Percentiles rank a stretch among this genome's conserved stretches.
phyloP scores from a whole-genome alignment of 2,888 invertebrate species.

The Heteropelma amictum region DNA sequence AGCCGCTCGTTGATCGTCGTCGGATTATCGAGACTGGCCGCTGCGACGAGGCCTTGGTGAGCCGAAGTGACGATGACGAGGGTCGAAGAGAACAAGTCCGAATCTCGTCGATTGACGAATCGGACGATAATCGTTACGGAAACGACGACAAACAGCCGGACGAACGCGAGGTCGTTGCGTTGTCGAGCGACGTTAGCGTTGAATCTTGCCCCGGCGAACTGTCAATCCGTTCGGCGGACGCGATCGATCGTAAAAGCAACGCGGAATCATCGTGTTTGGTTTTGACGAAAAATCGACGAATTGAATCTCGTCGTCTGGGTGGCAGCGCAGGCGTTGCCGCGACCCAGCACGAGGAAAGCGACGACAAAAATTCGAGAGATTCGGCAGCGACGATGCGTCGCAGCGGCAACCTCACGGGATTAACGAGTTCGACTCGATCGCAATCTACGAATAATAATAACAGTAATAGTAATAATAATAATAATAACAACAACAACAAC shows the following conservation, averaged over 20 bases:
- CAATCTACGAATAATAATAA: neutral
- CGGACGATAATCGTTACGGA: constrained; percentile 21
- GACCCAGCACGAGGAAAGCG: constrained; percentile 8
- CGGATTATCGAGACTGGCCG: constrained; percentile 10
- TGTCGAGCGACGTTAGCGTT: constrained; percentile 42
- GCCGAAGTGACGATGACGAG: constrained; percentile 44
- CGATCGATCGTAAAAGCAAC: constrained; percentile 27
- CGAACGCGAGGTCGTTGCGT: constrained; percentile 5
- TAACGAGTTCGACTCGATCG: neutral
- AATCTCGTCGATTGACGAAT: neutral
- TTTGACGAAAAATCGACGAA: constrained; percentile 17
- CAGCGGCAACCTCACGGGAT: neutral
- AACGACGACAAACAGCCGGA: neutral
- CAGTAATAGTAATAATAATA: too few species aligned
- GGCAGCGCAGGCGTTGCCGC: constrained; percentile 52
- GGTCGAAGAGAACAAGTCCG: constrained; percentile 47
- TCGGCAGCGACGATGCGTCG: neutral
- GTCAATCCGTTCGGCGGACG: too few species aligned
- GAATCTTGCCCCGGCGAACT: too few species aligned
- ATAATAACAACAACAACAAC: too few species aligned
- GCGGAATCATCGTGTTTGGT: constrained; percentile 21
- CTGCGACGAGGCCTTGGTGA: constrained; percentile 13
- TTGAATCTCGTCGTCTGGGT: neutral
- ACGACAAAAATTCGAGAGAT: constrained; percentile 33
- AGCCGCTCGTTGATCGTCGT: constrained; percentile 38